Conservation (phyloP, 2,113 vertebrate genomes). For the Mesitornis unicolor region DNA sequence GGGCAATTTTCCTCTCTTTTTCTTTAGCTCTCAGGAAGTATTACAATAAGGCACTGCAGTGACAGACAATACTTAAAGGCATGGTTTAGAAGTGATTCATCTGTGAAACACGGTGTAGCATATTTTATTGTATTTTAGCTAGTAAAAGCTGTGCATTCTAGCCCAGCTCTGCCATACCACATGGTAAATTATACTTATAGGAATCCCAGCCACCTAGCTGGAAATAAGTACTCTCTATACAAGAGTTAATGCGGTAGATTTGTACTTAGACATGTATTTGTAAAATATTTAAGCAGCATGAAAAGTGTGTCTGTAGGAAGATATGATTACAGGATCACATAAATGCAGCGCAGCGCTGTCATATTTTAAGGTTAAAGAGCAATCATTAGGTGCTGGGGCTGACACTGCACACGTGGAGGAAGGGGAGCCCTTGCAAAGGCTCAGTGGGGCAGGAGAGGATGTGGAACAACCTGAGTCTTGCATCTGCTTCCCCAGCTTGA, state of each 20-base stretch:
- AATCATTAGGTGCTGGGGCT: background rate
- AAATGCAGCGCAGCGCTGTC: background rate
- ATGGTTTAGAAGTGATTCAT: conserved; percentile 54
- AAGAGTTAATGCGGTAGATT: conserved; percentile 52
- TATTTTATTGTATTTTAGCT: conserved; percentile 60
- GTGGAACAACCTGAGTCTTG: background rate
- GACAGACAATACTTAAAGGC: conserved; percentile 49
- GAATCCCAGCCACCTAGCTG: conserved; percentile 38
- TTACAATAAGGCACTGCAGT: conserved; percentile 40
- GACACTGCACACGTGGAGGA: background rate
- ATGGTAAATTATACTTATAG: conserved; percentile 53
- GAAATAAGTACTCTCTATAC: conserved; percentile 28
- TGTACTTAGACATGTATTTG: conserved; percentile 57
- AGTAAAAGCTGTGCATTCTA: conserved; percentile 29
- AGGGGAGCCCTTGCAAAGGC: background rate
- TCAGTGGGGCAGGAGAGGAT: background rate
- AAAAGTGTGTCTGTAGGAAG: conserved; percentile 21
- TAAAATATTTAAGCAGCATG: conserved; percentile 66
- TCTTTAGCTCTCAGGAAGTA: conserved; percentile 14
- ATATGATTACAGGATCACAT: background rate
- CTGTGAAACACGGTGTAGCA: conserved; percentile 34
- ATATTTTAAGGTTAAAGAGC: background rate
- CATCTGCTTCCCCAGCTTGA: background rate
- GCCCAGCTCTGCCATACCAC: conserved; percentile 18
- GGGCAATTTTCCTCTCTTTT: conserved; percentile 47